Evolutionary conservation across 2,888 invertebrate species (phyloP), one percentile per base, ranked within the genome.

Genomic region (Nemotelus pantherinus): DNA sequence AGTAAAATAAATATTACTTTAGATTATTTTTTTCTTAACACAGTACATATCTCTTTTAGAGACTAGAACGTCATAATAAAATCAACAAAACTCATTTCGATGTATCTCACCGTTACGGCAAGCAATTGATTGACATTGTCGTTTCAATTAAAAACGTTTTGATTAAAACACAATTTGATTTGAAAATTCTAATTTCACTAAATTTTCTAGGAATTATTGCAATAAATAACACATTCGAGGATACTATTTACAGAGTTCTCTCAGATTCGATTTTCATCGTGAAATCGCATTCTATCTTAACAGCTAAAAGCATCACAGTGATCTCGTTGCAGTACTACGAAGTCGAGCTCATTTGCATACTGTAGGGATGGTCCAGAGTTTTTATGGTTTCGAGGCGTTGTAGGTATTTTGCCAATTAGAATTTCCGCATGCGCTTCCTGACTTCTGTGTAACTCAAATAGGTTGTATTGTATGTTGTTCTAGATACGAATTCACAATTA

Each of bases 231-330:
- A 74, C 63, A 63, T 74, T 58, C 50, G 3, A 50, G 6, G 25
- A 41, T 50, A 63, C 7, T 74, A 63, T 72, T 58, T 74, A 74
- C 74, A 74, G n/a, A 25, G 25, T 25, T 25, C 1, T 25, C 25
- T 25, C 25, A 25, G n/a, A 10, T 9, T 58, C 10, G 1, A 53
- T 58, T 25, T 58, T 25, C 39, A 25, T 9, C n/a, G 39, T 39
- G 39, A 39, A 43, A 39, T 63, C 43, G 6, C 48, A 9, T 50
- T 68, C 58, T 74, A 63, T 45, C 74, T 10, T 63, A 74, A 39
- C 63, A 39, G 50, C 74, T 74, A 58, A 45, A 48, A 63, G 63
- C 74, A 74, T 74, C 74, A 74, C 74, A 74, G 74, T 60, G 63
- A 63, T 74, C 48, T 74, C 74, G 57, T 63, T 63, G 48, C 44